phyloP scores from a whole-genome alignment of 2,888 invertebrate genomes.

The Arctia plantaginis region DNA sequence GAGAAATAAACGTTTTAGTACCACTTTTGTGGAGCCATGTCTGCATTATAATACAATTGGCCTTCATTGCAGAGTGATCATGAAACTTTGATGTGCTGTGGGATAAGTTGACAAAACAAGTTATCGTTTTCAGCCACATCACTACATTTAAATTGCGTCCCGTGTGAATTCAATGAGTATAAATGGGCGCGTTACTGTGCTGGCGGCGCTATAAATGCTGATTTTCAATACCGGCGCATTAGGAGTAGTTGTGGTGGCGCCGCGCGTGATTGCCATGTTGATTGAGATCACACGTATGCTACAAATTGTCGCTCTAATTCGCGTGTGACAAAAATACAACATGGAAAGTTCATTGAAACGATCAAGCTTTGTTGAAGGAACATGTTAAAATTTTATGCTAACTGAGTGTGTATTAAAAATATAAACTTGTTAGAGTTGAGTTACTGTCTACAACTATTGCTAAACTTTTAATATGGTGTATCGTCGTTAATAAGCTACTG shows the following conservation, averaged over 20 bases:
- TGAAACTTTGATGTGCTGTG: constrained; percentile 51
- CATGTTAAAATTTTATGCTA: constrained; percentile 12
- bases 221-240: constrained; percentile 80
- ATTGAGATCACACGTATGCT: constrained; percentile 78
- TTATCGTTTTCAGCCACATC: constrained; percentile 56
- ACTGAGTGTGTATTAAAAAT: neutral
- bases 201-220: constrained; percentile 70
- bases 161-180: constrained; percentile 69
- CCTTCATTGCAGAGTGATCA: constrained; percentile 45
- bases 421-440: neutral
- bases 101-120: constrained; percentile 57
- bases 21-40: constrained; percentile 33
- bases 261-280: constrained; percentile 81
- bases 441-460: constrained; percentile 34
- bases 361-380: constrained; percentile 34
- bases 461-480: constrained; percentile 57
- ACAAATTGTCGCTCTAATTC: constrained; percentile 82
- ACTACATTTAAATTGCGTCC: constrained; percentile 49
- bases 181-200: constrained; percentile 60
- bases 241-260: constrained; percentile 76
- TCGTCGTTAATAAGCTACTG: constrained; percentile 74
- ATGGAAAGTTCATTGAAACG: constrained; percentile 30
- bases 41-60: constrained; percentile 44
- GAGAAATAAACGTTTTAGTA: constrained; percentile 50
- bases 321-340: constrained; percentile 72